phyloP scores from a whole-genome alignment of 2,113 vertebrate genomes.

The Conger conger region DNA sequence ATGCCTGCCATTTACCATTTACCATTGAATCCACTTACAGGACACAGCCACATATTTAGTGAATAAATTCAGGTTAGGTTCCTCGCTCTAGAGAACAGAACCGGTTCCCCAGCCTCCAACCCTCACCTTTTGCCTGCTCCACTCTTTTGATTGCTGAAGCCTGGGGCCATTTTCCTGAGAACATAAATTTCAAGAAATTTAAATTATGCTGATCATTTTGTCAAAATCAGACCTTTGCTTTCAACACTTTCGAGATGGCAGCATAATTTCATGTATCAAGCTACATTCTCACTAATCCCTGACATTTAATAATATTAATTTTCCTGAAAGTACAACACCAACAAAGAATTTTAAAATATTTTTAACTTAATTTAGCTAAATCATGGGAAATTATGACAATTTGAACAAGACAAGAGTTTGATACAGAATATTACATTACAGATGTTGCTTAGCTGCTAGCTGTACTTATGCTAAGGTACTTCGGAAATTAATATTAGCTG shows the following conservation, averaged over 20 bases:
- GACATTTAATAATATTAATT: too few relatives aligned
- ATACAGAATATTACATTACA: neutral
- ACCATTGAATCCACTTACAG: too few relatives aligned
- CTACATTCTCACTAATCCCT: too few relatives aligned
- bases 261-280: neutral
- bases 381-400: too few relatives aligned
- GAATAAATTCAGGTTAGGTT: neutral
- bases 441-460: too few relatives aligned
- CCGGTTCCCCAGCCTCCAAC: neutral
- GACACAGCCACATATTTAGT: neutral
- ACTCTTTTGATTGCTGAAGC: constrained; percentile 23
- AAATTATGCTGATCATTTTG: neutral
- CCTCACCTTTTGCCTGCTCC: constrained; percentile 30
- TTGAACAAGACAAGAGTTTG: too few relatives aligned
- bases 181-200: neutral
- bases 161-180: constrained; percentile 33
- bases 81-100: neutral
- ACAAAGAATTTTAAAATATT: too few relatives aligned
- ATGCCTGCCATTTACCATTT: too few relatives aligned
- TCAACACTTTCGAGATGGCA: neutral
- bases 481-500: too few relatives aligned
- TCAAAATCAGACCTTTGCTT: neutral
- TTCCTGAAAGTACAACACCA: too few relatives aligned
- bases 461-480: too few relatives aligned
- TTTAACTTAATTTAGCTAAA: too few relatives aligned